These are phyloP conservation scores for Nyctalus aviator DNA, from an alignment of 2,797 vertebrate species.

Conservation along the genomic window DNA sequence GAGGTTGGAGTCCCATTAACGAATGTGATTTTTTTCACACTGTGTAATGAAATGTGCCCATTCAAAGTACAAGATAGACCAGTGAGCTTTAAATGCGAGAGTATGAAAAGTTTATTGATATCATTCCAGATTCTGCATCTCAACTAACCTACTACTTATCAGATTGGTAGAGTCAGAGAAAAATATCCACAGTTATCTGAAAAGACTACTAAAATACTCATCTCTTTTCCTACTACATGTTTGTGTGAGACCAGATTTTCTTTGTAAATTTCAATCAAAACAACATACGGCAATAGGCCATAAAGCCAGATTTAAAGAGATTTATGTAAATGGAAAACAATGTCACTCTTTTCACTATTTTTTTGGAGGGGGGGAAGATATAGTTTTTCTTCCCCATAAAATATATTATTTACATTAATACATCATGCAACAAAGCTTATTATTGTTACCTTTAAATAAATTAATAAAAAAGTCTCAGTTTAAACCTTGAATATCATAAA, in stretches of 20 bases:
- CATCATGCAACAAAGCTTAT: not conserved
- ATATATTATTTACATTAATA: not conserved
- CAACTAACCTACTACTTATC: slow-evolving; percentile 6
- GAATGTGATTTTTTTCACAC: not conserved
- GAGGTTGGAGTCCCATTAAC: not conserved
- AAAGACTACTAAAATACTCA: slow-evolving; percentile 13
- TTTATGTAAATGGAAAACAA: not conserved
- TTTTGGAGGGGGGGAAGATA: not conserved
- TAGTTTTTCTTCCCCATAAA: not conserved
- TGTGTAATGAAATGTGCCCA: not conserved
- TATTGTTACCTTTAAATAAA: not conserved
- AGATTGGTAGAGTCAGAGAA: slow-evolving; percentile 43
- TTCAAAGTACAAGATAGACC: not conserved
- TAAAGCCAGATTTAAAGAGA: slow-evolving; percentile 8
- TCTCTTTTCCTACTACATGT: not conserved
- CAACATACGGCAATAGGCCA: not conserved
- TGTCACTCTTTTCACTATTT: not conserved
- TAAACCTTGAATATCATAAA: not conserved
- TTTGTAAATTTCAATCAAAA: not conserved
- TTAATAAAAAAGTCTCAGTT: not conserved
- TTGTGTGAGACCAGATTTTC: not conserved
- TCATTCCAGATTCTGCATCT: slow-evolving; percentile 48
- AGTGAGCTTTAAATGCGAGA: slow-evolving; percentile 18
- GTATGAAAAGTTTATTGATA: slow-evolving; percentile 36
- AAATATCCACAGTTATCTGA: slow-evolving; percentile 8